Percentiles rank a stretch among this genome's conserved stretches.
Evolutionary conservation across 2,113 vertebrate species (phyloP).

Genomic region (Oryctolagus cuniculus): mOryCun1.1 NC_091440.1:100409001-100409500

Average conservation of each 20-base stretch:
- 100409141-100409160: neutral
- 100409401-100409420: too few species aligned
- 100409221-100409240: neutral
- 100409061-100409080: neutral
- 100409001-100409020: neutral
- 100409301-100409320: too few species aligned
- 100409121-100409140: neutral
- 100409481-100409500: neutral
- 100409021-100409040: neutral
- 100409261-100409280: too few species aligned
- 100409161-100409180: neutral
- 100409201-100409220: neutral
- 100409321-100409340: too few species aligned
- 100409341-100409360: too few species aligned
- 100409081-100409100: neutral
- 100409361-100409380: too few species aligned
- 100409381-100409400: too few species aligned
- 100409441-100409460: neutral
- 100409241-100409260: too few species aligned
- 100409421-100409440: too few species aligned
- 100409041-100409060: neutral
- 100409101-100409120: neutral
- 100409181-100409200: neutral
- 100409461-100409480: neutral
- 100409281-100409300: too few species aligned